Evolutionary conservation across 2,888 invertebrate species (phyloP).

Genomic region (Eupithecia insigniata): DNA sequence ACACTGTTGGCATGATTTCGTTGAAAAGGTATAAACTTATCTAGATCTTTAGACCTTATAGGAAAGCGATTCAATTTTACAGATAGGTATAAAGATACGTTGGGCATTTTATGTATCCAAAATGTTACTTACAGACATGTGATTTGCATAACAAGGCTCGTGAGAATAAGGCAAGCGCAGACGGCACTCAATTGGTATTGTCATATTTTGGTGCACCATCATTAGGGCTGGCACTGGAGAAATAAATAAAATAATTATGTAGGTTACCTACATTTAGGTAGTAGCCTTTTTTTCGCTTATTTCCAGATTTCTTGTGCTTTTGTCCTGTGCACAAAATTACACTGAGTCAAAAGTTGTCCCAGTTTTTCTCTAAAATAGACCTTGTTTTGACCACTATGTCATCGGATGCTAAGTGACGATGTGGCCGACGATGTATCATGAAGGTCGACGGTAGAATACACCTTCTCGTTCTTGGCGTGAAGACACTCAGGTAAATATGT

Average conservation of each 20-base stretch:
- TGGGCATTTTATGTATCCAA: slow-evolving; percentile 17
- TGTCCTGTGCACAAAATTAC: no score
- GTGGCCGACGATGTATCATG: neutral
- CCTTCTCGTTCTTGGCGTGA: neutral
- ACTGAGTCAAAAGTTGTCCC: no score
- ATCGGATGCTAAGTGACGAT: no score
- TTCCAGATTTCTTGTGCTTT: no score
- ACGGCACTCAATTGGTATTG: slow-evolving; percentile 44
- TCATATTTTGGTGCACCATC: slow-evolving; percentile 45
- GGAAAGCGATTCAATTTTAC: slow-evolving; percentile 11
- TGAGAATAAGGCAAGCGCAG: slow-evolving; percentile 34
- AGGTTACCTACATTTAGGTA: neutral
- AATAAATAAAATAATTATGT: slow-evolving; percentile 2
- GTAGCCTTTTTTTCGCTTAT: no score
- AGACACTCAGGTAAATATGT: neutral
- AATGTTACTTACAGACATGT: slow-evolving; percentile 29
- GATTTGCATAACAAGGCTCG: slow-evolving; percentile 45
- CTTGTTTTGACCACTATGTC: neutral
- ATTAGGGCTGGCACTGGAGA: slow-evolving; percentile 33
- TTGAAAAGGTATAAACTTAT: neutral
- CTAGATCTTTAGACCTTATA: slow-evolving; percentile 6
- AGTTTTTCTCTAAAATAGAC: neutral
- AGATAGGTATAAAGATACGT: neutral
- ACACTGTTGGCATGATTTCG: neutral
- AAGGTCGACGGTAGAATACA: neutral